Percentiles rank a stretch among this genome's conserved stretches.
These are phyloP conservation scores for Australoheros scitulus DNA, from an alignment of 2,113 vertebrate genomes.

Conservation along the genomic window DNA sequence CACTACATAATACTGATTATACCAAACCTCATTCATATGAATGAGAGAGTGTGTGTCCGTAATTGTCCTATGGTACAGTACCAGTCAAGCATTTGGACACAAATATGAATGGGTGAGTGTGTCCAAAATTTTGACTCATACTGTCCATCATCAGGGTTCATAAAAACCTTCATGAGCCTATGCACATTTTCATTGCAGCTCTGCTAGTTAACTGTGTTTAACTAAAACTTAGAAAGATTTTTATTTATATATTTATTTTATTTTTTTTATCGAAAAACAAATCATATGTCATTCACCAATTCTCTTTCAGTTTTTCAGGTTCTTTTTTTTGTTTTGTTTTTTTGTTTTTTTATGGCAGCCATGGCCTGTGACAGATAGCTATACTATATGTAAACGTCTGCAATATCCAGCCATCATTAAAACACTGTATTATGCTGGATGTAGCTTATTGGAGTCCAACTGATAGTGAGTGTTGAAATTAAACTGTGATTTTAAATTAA, in stretches of 20 bases:
- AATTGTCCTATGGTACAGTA: too few relatives aligned
- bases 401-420: rapidly evolving
- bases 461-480: neutral
- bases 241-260: neutral
- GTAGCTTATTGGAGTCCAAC: neutral
- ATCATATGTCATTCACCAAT: too few relatives aligned
- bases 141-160: neutral
- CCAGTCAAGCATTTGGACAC: too few relatives aligned
- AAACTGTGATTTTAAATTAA: neutral
- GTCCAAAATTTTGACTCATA: too few relatives aligned
- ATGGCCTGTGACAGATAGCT: neutral
- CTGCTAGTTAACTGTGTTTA: neutral
- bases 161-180: neutral
- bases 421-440: neutral
- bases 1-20: too few relatives aligned
- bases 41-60: too few relatives aligned
- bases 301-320: neutral
- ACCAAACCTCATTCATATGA: too few relatives aligned
- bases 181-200: neutral
- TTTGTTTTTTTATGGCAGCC: neutral
- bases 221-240: neutral
- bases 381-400: neutral
- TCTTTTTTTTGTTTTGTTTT: neutral
- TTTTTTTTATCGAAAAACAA: neutral
- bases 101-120: too few relatives aligned